A percentile compares a stretch with the other conserved stretches of the same genome.
Evolutionary conservation across 2,888 invertebrate species (phyloP).

Genomic region (Acanthococcus lagerstroemiae): DNA sequence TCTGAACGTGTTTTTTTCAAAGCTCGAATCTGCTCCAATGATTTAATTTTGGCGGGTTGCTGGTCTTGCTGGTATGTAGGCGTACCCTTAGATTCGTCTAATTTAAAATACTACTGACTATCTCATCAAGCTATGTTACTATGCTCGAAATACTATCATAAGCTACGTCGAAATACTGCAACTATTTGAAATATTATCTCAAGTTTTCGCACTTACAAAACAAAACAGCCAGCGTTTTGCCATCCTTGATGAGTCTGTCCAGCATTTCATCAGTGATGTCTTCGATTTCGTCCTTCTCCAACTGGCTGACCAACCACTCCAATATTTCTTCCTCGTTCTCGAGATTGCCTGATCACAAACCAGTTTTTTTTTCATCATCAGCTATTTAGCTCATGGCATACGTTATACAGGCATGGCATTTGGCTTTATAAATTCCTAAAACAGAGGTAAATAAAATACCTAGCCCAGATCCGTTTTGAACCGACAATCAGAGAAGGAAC

Average conservation of each 20-base stretch:
- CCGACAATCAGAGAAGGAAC: background rate
- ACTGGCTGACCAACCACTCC: constrained; percentile 75
- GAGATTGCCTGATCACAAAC: constrained; percentile 53
- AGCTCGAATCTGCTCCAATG: too few relatives aligned
- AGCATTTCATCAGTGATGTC: constrained; percentile 92
- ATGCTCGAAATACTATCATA: too few relatives aligned
- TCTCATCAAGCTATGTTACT: too few relatives aligned
- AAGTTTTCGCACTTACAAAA: constrained; percentile 80
- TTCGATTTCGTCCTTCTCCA: constrained; percentile 87
- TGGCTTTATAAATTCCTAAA: background rate
- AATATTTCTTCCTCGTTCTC: constrained; percentile 81
- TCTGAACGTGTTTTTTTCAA: too few relatives aligned
- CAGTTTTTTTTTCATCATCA: constrained; percentile 1
- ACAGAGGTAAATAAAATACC: constrained; percentile 1
- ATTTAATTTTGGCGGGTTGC: too few relatives aligned
- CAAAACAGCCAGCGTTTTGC: constrained; percentile 77
- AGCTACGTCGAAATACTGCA: background rate
- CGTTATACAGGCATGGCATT: too few relatives aligned
- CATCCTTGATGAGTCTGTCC: constrained; percentile 76
- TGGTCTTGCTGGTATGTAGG: too few relatives aligned
- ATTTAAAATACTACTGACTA: too few relatives aligned
- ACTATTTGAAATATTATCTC: too few relatives aligned
- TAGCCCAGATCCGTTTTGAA: constrained; percentile 13
- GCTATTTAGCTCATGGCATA: background rate
- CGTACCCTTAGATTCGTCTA: too few relatives aligned